A percentile compares a stretch with the other conserved stretches of the same genome.
Conservation (phyloP, 1,140 invertebrate species). For the Nephila pilipes region DNA sequence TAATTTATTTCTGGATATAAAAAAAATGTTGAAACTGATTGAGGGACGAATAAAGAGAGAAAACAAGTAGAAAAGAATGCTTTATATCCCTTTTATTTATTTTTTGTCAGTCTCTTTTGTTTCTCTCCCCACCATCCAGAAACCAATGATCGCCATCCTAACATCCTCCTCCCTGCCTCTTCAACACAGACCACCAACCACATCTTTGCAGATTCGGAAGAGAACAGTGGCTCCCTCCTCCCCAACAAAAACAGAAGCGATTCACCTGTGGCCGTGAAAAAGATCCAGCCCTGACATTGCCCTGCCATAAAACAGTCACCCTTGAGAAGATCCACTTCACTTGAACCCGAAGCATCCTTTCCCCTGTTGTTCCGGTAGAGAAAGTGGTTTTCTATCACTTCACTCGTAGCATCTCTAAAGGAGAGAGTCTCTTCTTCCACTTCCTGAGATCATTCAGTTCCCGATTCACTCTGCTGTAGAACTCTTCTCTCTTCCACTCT, state of each 20-base stretch:
- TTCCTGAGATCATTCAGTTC: slow-evolving; percentile 11
- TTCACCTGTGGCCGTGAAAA: slow-evolving; percentile 9
- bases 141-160: neutral
- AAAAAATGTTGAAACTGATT: neutral
- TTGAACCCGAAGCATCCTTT: slow-evolving; percentile 12
- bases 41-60: neutral
- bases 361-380: neutral
- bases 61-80: neutral
- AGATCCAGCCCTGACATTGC: slow-evolving; percentile 39
- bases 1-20: neutral
- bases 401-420: neutral
- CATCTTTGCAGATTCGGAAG: neutral
- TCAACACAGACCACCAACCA: neutral
- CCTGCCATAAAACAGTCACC: slow-evolving; percentile 45
- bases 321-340: slow-evolving; percentile 33
- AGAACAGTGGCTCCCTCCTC: slow-evolving; percentile 36
- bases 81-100: neutral
- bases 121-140: neutral
- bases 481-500: neutral
- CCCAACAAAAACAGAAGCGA: neutral
- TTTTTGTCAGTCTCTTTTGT: neutral
- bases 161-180: neutral
- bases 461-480: neutral
- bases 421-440: slow-evolving; percentile 18
- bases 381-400: slow-evolving; percentile 29